Base-by-base conservation (phyloP, 2,113 vertebrate species). In the Orientallactaga bullata region DNA sequence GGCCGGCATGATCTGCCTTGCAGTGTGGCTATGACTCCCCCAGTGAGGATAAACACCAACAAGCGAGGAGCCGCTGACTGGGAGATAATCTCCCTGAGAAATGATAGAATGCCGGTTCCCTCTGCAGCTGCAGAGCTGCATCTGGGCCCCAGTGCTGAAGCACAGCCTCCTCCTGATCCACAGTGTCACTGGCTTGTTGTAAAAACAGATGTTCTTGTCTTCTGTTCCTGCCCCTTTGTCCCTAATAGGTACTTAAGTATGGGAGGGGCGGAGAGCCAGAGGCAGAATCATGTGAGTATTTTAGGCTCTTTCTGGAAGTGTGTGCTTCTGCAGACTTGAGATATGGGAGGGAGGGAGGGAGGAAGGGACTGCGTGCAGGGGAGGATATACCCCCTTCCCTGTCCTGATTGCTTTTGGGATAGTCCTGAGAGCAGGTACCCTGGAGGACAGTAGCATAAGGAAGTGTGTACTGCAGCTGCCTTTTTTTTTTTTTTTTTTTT, bases 151-250 rank as follows among this genome's bases (percentile, higher is more conserved):
- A 10, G 28, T 55, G 92, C 91, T 90, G 85, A 89, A 0, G 28
- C 1, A 32, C 2, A 30, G 66, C 84, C 35, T 0, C 94, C 83
- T 60, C 88, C 74, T 65, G 83, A 83, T 88, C 94, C 0, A 10
- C 96, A 85, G 0, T 42, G 89, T 88, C 87, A 58, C 58, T 0
- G 2, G 60, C 93, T 93, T 95, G 87, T 95, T 96, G 96, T 88
- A 81, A 93, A 96, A 94, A 96, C 95, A 96, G 95, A 94, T 95
- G 87, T 91, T 90, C 89, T 79, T 94, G 88, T 95, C 73, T 91
- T 89, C 84, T 20, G 32, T 89, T 92, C 92, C 78, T 11, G 1
- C 93, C 95, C 76, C 95, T 92, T 91, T 91, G 87, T 95, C 95
- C 82, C 94, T 94, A 87, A 90, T 37, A 89, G 91, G 91, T 90